phyloP scores from a whole-genome alignment of 2,113 vertebrate species.

The Proteles cristata region DNA sequence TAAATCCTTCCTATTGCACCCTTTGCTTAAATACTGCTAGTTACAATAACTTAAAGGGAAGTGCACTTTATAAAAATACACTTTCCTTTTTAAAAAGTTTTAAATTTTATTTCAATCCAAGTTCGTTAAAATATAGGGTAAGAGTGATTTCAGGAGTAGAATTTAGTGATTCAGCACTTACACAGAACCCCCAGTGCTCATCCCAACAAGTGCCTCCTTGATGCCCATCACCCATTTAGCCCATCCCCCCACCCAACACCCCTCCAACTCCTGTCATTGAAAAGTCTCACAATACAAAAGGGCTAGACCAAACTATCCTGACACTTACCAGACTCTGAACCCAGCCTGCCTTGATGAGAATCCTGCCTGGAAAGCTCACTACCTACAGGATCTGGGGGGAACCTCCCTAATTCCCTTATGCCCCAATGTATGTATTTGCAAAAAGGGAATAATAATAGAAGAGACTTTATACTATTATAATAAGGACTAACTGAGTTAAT shows the following conservation, averaged over 20 bases:
- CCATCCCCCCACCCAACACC: too few relatives aligned
- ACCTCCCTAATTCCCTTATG: neutral
- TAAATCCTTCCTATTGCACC: neutral
- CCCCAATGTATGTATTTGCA: neutral
- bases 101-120: too few relatives aligned
- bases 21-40: conserved; percentile 28
- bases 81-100: neutral
- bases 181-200: too few relatives aligned
- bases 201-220: too few relatives aligned
- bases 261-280: neutral
- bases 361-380: neutral
- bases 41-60: conserved; percentile 12
- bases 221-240: too few relatives aligned
- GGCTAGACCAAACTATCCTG: neutral
- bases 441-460: neutral
- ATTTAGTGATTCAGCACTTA: too few relatives aligned
- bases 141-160: too few relatives aligned
- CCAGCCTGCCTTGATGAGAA: neutral
- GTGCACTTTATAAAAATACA: neutral
- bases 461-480: neutral
- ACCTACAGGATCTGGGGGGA: neutral
- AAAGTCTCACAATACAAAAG: neutral
- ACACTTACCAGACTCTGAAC: neutral
- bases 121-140: too few relatives aligned
- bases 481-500: neutral